Evolutionary conservation across 2,113 vertebrate genomes (phyloP), one percentile per base, ranked within the genome.

Genomic region (Symphodus melops): DNA sequence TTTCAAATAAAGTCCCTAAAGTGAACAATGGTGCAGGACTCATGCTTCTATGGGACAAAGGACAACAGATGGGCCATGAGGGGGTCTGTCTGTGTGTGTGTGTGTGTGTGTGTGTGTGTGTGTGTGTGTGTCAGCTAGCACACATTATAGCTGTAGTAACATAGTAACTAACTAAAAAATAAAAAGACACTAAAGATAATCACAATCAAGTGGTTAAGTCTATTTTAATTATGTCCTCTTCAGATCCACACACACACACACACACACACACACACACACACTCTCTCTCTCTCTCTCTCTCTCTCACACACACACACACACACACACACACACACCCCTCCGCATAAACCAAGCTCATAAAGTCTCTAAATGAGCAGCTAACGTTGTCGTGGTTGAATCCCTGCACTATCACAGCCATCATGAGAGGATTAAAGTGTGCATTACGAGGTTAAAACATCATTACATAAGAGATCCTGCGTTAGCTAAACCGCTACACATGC

Each of bases 31-130:
- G 19, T 51, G 48, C 7, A 19, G 7, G 48, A 9, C 55, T 57
- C 36, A 57, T 57, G 55, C 21, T 17, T 23, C 1, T 25, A 7
- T 5, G 52, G 82, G 78, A 90, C 89, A 92, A 90, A 92, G 86
- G 76, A 68, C 72, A 77, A 57, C 84, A 87, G 81, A 88, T 81
- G 86, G 82, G 49, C 63, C 75, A n/a, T n/a, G n/a, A n/a, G n/a
- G n/a, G n/a, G n/a, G n/a, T n/a, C n/a, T n/a, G n/a, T n/a, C n/a
- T n/a, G n/a, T n/a, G n/a, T n/a, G n/a, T n/a, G n/a, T n/a, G n/a
- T n/a, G n/a, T n/a, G n/a, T n/a, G n/a, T n/a, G n/a, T n/a, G n/a
- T n/a, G n/a, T n/a, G n/a, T n/a, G n/a, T n/a, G n/a, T n/a, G n/a
- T n/a, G n/a, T n/a, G n/a, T n/a, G n/a, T n/a, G n/a, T n/a, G n/a